phyloP scores from a whole-genome alignment of 2,113 vertebrate genomes.

The Rattus rattus region DNA sequence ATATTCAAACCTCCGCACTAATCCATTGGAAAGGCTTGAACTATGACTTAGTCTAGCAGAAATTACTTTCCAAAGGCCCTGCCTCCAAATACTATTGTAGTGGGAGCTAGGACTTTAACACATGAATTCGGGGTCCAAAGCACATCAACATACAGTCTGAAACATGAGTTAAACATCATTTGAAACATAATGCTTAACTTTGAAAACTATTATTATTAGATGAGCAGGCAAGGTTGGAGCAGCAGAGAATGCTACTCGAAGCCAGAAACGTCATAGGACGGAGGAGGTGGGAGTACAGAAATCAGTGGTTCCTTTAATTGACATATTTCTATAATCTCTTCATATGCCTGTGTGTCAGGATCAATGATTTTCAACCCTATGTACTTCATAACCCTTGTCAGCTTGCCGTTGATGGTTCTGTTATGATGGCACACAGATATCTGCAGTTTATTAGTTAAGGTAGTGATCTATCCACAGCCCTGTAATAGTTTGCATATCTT shows the following conservation, averaged over 20 bases:
- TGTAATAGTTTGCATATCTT: conserved; percentile 1
- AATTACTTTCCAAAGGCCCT: neutral
- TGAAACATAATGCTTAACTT: neutral
- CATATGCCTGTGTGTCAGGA: neutral
- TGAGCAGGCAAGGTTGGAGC: neutral
- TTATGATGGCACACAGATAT: conserved; percentile 46
- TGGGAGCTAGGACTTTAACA: neutral
- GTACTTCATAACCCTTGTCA: neutral
- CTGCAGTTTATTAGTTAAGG: conserved; percentile 47
- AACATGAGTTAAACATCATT: neutral
- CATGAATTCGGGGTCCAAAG: neutral
- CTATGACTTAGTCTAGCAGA: neutral
- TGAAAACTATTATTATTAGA: neutral
- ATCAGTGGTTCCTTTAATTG: neutral
- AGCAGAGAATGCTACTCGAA: neutral
- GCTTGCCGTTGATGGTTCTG: conserved; percentile 4
- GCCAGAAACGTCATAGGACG: neutral
- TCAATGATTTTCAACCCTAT: conserved; percentile 18
- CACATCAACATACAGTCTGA: neutral
- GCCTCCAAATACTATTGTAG: neutral
- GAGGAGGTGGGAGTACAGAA: neutral
- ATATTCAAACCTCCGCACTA: neutral
- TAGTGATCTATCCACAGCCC: conserved; percentile 44
- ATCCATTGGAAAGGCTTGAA: neutral
- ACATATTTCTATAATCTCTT: neutral